Evolutionary conservation across 92 coral and sea anemone genomes (phyloP).

Genomic region (Parazoanthus darwini): DNA sequence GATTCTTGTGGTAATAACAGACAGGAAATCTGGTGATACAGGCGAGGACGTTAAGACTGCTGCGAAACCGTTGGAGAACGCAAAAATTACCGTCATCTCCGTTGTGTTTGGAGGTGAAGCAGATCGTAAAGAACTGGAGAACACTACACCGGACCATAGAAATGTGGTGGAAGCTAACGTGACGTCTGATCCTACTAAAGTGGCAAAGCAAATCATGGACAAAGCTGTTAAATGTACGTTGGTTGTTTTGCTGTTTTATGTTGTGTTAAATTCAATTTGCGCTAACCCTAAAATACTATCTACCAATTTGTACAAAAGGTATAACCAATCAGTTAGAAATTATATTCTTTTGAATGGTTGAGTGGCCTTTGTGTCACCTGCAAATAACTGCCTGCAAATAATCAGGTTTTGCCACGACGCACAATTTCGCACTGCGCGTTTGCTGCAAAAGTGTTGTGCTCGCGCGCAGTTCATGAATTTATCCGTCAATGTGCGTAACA

Average conservation of each 20-base stretch:
- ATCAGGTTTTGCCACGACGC: too few species aligned
- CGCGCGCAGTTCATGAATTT: too few species aligned
- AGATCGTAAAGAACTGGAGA: constrained; percentile 47
- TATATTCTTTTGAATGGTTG: too few species aligned
- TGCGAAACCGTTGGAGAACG: constrained; percentile 22
- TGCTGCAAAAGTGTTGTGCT: too few species aligned
- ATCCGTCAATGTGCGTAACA: too few species aligned
- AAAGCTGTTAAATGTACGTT: constrained; percentile 60
- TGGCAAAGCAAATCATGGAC: constrained; percentile 60
- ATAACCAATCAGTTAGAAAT: too few species aligned
- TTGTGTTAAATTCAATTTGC: background rate
- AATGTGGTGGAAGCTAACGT: constrained; percentile 54
- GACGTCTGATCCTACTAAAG: constrained; percentile 48
- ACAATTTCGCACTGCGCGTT: too few species aligned
- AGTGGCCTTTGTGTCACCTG: too few species aligned
- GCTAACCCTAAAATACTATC: background rate
- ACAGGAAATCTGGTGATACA: constrained; percentile 39
- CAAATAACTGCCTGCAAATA: too few species aligned
- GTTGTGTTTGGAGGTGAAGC: constrained; percentile 69
- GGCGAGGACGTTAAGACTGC: constrained; percentile 23
- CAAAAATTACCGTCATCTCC: constrained; percentile 52
- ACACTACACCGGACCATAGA: constrained; percentile 48
- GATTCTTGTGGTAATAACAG: constrained; percentile 53
- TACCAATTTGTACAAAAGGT: background rate
- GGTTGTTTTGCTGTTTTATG: background rate